Base-by-base conservation (phyloP, 2,888 invertebrate genomes). In the Diloba caeruleocephala region DNA sequence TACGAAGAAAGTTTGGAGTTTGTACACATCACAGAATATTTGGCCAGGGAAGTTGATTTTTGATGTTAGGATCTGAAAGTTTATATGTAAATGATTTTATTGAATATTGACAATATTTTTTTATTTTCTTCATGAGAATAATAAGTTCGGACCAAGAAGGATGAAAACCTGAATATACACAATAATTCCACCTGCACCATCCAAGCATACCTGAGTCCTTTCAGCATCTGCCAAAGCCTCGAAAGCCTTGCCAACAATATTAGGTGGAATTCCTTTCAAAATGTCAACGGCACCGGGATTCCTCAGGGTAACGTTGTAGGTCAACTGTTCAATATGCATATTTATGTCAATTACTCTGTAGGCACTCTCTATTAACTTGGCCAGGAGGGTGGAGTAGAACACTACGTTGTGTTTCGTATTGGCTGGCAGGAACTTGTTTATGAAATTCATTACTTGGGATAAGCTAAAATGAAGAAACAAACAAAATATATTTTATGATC, bases 181-280 rank as follows among this genome's bases (percentile, higher is more conserved):
- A 37, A 23, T 33, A 12, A 17, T 10, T 15, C 6, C 1, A 26
- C 4, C 13, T 7, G 2, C 13, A n/a, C 9, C 3, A 0, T 2
- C 7, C 2, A 14, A 10, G 29, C 4, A 4, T 80, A 94, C 94
- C 86, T 92, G 92, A 1, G 87, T 82, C 58, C 92, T 83, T 53
- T 92, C 88, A 26, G 90, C 83, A 70, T 92, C 88, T n/a, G 90
- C 81, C 28, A 94, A 76, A 3, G 85, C 93, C 15, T 93, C 92
- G 34, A 93, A 85, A 5, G 88, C 84, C 38, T 87, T 90, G 8
- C 74, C 81, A 9, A 93, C 62, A 25, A 89, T 62, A 9, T 73
- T 42, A 0, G 85, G 72, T 3, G 89, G 85, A 8, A 94, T 56
- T 0, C 58, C 63, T 9, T 81, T 65, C 6, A 94, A 57, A 8